Base-by-base conservation (phyloP, 2,888 invertebrate genomes). In the Euproctis similis region DNA sequence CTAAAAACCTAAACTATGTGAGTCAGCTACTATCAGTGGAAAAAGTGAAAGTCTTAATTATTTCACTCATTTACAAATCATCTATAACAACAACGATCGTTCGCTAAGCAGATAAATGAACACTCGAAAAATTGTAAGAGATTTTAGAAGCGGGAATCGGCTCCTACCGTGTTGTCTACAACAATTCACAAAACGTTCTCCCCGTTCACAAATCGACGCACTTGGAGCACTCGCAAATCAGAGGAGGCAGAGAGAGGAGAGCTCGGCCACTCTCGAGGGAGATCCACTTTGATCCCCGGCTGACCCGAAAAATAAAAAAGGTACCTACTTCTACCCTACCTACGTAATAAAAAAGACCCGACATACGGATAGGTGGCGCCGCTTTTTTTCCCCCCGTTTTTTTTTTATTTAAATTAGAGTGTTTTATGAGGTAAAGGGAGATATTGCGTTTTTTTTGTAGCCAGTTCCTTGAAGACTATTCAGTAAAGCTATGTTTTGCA, bases 351-450 rank as follows among this genome's bases (percentile, higher is more conserved):
- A 84, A 61, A 81, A 75, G 77, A 75, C 73, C 80, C 80, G 78
- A 82, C 82, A 82, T 82, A 84, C 82, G 82, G 80, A 82, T 81
- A 81, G 82, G 82, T 80, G 80, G n/a, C n/a, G n/a, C n/a, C n/a
- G n/a, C n/a, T n/a, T n/a, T n/a, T n/a, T n/a, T n/a, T n/a, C n/a
- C n/a, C n/a, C n/a, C n/a, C 78, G 82, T 75, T 77, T 80, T 80
- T 82, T 84, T 84, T 84, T 82, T 84, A 82, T 84, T 84, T 84
- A 84, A 84, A 84, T 82, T 84, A 80, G 82, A 84, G 81, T 81
- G 80, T 82, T 84, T 82, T 84, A 82, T 84, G 75, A 80, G 74
- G 76, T n/a, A 77, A 72, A 70, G 74, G 70, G 74, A 76, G 77
- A 81, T 84, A 84, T 82, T 82, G 75, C 78, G 80, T 80, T 81